These are phyloP conservation scores for Netelia inedita DNA, from an alignment of 2,888 invertebrate genomes.

Conservation along the genomic window DNA sequence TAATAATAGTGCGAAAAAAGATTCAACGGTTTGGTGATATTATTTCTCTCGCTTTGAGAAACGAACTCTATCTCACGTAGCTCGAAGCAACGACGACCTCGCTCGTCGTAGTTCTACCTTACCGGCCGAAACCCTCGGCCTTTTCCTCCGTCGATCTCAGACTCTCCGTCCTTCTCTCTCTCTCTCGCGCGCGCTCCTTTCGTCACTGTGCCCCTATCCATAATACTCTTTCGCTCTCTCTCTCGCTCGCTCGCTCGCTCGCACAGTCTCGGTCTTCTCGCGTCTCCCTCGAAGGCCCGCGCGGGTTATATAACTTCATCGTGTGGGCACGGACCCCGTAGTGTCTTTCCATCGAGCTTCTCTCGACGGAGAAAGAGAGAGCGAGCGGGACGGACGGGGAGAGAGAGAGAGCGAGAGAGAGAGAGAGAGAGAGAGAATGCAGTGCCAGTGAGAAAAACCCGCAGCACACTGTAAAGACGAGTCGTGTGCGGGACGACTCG, in stretches of 20 bases:
- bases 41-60: constrained; percentile 2
- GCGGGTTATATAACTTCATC: constrained; percentile 63
- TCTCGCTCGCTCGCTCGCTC: background rate
- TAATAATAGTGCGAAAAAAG: background rate
- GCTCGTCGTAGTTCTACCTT: constrained; percentile 49
- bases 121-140: constrained; percentile 52
- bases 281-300: constrained; percentile 46
- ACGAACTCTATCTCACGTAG: constrained; percentile 48
- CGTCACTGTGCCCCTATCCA: background rate
- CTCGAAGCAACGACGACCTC: constrained; percentile 41
- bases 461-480: constrained; percentile 1
- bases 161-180: constrained; percentile 1
- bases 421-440: background rate
- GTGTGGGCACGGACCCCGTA: constrained; percentile 41
- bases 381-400: constrained; percentile 10
- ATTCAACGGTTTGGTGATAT: constrained; percentile 33
- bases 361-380: constrained; percentile 23
- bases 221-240: background rate
- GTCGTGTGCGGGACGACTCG: background rate
- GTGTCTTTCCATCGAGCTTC: constrained; percentile 44
- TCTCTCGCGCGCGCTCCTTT: constrained; percentile 10
- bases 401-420: constrained; percentile 5
- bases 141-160: constrained; percentile 12
- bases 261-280: background rate
- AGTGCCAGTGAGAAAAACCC: constrained; percentile 14